Evolutionary conservation across 2,113 vertebrate species (phyloP), one percentile per base, ranked within the genome.

Genomic region (Pimephales promelas): DNA sequence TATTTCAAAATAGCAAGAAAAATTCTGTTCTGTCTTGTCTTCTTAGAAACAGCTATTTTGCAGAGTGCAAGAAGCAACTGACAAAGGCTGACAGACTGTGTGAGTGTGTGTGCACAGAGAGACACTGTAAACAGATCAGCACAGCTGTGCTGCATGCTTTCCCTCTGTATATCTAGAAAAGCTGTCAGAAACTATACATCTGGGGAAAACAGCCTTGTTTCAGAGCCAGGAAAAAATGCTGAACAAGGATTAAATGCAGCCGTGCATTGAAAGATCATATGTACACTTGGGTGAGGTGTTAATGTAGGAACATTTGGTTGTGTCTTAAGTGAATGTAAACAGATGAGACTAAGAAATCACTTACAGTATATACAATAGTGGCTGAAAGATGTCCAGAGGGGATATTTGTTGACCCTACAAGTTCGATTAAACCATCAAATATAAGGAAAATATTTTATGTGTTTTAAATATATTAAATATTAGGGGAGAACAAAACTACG

Each of bases 111-210:
- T n/a, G n/a, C n/a, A n/a, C n/a, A n/a, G n/a, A n/a, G n/a, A n/a
- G n/a, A n/a, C n/a, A n/a, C n/a, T n/a, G 52, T 77, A 56, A 75
- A 56, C 28, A 40, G 20, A 77, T 56, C 54, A 40, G 8, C 20
- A 57, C 36, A 47, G 34, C 34, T 40, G 56, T 26, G 34, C 75
- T 36, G 11, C 56, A n/a, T 9, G n/a, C 36, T 62, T 79, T 79
- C 4, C 24, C 40, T 47, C 40, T 26, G 22, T 59, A 77, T n/a
- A 54, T 40, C 54, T 2, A 57, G 74, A 77, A 47, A 26, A 72
- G n/a, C 68, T 72, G 68, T 72, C 40, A 72, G 68, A 72, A 72
- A 72, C 68, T 72, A 31, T 74, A 28, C 47, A 74, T 74, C 47
- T 74, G 16, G 8, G 16, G 18, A 52, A 52, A 74, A 31, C 72